Conservation (phyloP, 2,797 vertebrate species). For the Furcifer pardalis region DNA sequence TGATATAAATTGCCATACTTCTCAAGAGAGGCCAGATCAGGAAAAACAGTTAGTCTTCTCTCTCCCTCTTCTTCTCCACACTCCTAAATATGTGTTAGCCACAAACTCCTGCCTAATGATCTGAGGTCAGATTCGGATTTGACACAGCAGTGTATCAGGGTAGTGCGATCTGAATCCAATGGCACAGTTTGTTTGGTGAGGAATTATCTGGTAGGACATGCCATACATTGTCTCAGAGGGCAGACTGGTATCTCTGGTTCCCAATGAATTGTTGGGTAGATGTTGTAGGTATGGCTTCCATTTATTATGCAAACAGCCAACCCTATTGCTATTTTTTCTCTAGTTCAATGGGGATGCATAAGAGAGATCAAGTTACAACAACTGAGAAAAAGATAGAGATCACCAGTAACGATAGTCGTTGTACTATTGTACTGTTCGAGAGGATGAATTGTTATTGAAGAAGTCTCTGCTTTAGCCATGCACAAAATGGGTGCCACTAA, state of each 20-base stretch:
- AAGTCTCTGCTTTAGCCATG: not conserved
- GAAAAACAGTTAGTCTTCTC: not conserved
- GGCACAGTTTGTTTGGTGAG: constrained; percentile 18
- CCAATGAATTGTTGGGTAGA: not conserved
- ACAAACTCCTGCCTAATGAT: constrained; percentile 17
- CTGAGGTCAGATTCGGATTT: constrained; percentile 21
- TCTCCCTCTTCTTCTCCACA: not conserved
- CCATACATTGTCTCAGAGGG: not conserved
- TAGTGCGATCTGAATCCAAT: constrained; percentile 17
- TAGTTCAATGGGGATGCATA: not conserved
- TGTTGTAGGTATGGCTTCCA: not conserved
- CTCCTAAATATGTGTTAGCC: constrained; percentile 10
- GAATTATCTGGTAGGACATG: constrained; percentile 24
- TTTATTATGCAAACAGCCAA: constrained; percentile 27
- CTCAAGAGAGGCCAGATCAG: not conserved
- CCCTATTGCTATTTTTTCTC: constrained; percentile 26
- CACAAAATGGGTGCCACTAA: not conserved
- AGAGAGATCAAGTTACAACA: not conserved
- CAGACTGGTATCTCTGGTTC: not conserved
- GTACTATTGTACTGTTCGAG: not conserved
- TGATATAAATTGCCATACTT: constrained; percentile 5
- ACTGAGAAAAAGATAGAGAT: no score
- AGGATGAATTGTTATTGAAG: not conserved
- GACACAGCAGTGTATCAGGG: constrained; percentile 31
- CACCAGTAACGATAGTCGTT: not conserved